Evolutionary conservation across 2,888 invertebrate species (phyloP).

Genomic region (Eutolmus rufibarbis): DNA sequence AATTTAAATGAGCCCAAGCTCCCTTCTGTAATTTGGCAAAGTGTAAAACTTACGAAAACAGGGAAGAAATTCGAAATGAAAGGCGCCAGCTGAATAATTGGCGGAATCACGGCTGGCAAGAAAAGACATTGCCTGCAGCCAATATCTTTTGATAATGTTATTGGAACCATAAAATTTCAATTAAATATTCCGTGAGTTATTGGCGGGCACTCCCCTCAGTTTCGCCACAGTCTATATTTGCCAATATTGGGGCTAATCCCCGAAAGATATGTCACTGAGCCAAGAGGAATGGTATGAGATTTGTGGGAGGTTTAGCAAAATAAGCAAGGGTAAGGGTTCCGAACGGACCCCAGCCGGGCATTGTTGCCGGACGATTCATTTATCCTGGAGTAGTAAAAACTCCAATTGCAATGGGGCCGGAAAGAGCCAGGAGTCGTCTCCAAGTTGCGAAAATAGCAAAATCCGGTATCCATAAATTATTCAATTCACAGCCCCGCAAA

Average conservation of each 20-base stretch:
- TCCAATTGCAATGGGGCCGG: not conserved
- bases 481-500: slow-evolving; percentile 43
- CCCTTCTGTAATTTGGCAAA: slow-evolving; percentile 10
- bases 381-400: not conserved
- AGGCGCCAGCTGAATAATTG: slow-evolving; percentile 21
- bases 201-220: not conserved
- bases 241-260: not conserved
- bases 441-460: slow-evolving; percentile 22
- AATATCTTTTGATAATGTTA: slow-evolving; percentile 37
- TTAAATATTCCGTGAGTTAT: slow-evolving; percentile 29
- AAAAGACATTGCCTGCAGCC: not conserved
- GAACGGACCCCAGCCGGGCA: not conserved
- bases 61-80: slow-evolving; percentile 7
- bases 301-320: no score
- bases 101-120: not conserved
- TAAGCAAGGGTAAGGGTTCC: not conserved
- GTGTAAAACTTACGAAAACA: slow-evolving; percentile 23
- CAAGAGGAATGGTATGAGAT: not conserved
- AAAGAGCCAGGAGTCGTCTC: not conserved
- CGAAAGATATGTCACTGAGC: not conserved
- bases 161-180: slow-evolving; percentile 40
- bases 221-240: not conserved
- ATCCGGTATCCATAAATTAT: slow-evolving; percentile 44
- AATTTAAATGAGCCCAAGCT: slow-evolving; percentile 16
- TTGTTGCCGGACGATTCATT: not conserved